A percentile compares a stretch with the other conserved stretches of the same genome.
These are phyloP conservation scores for Drosophila maculinotata DNA, from an alignment of 2,888 invertebrate genomes.

Conservation along the genomic window DNA sequence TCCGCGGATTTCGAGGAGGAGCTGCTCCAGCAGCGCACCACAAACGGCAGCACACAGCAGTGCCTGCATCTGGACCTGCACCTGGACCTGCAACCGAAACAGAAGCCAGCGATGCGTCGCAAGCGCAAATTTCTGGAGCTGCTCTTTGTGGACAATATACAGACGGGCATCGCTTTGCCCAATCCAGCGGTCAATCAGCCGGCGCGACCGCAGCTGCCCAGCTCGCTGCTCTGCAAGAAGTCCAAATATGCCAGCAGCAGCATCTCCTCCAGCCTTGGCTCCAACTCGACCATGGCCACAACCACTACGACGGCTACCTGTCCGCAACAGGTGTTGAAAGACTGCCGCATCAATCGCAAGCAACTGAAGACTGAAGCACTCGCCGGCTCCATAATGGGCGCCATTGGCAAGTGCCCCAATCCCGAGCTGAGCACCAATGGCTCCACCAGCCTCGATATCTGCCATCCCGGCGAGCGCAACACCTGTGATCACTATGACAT, in stretches of 20 bases:
- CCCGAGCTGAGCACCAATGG: slow-evolving; percentile 34
- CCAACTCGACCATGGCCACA: slow-evolving; percentile 7
- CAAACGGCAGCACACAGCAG: slow-evolving; percentile 21
- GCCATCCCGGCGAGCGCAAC: slow-evolving; percentile 65
- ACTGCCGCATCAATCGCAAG: slow-evolving; percentile 77
- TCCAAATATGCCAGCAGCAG: slow-evolving; percentile 58
- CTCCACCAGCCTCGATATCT: slow-evolving; percentile 41
- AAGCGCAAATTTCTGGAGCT: slow-evolving; percentile 72
- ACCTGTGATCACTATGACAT: slow-evolving; percentile 83
- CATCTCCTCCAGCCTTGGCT: slow-evolving; percentile 38
- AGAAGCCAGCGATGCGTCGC: slow-evolving; percentile 5
- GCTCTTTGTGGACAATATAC: slow-evolving; percentile 72
- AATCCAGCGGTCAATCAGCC: not conserved
- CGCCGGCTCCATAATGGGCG: slow-evolving; percentile 83
- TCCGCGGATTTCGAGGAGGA: slow-evolving; percentile 84
- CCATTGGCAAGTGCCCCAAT: slow-evolving; percentile 81
- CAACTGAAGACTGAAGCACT: slow-evolving; percentile 82
- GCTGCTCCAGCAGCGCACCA: slow-evolving; percentile 68
- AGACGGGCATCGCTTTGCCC: slow-evolving; percentile 74
- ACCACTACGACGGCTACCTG: slow-evolving; percentile 42
- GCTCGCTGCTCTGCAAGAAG: slow-evolving; percentile 56
- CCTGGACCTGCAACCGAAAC: not conserved
- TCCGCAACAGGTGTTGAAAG: slow-evolving; percentile 73
- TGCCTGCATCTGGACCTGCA: slow-evolving; percentile 48
- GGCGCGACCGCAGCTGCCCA: not conserved